Evolutionary conservation across 1,140 invertebrate species (phyloP), one percentile per base, ranked within the genome.

Genomic region (Drosophila aff.): DNA sequence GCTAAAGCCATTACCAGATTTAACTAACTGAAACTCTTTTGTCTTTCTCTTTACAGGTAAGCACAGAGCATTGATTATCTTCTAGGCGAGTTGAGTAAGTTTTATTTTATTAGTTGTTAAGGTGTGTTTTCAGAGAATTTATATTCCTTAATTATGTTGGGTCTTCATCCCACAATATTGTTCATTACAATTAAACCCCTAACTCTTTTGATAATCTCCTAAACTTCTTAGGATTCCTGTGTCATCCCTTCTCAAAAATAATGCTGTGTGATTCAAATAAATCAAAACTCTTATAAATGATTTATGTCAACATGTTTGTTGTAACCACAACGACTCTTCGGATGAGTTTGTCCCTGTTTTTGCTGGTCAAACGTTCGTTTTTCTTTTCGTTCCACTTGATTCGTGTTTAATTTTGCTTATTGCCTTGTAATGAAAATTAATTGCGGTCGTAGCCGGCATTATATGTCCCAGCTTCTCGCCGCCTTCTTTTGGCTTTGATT

Each of bases 381-480:
- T 60, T 36, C 16, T 23, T 41, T 76, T 61, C 59, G 60, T 31
- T 49, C 69, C 28, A 47, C 80, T 80, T 86, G 84, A 86, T 86
- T 80, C 83, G 84, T 81, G 74, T 81, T 89, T 89, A 90, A 89
- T 89, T 90, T 90, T 66, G 78, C 78, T 89, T 89, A 89, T 84
- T 89, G 84, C 85, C 85, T 72, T 74, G 85, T 89, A 89, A 89
- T 89, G 84, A 89, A 89, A 89, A 89, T 89, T 89, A 89, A 89
- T 89, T 87, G 84, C 81, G 84, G 83, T 75, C 83, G 66, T 63
- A 67, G 79, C 36, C 31, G 47, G 58, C 80, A 79, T 77, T 82
- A 50, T 43, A 43, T 60, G 23, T 55, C 33, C 38, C 47, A 79
- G 43, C 69, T 63, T 55, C 38, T 38, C 44, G 40, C 33, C 13